Percentiles rank a stretch among this genome's conserved stretches.
These are phyloP conservation scores for Hypothenemus hampei DNA, from an alignment of 1,140 invertebrate genomes.

Conservation along the genomic window DNA sequence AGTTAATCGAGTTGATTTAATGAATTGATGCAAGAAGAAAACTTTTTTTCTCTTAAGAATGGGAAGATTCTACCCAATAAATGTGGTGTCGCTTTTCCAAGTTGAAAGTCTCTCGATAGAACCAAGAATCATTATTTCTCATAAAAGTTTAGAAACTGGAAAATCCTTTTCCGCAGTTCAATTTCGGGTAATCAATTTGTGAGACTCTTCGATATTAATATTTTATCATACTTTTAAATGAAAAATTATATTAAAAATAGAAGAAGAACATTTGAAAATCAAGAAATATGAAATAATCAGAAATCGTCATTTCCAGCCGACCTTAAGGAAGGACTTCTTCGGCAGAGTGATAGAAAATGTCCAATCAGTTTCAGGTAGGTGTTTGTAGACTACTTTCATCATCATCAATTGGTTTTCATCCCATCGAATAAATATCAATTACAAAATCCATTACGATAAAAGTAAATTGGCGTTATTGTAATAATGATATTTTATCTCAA, in stretches of 20 bases:
- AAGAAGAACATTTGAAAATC: neutral
- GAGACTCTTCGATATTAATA: neutral
- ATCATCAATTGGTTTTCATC: no score
- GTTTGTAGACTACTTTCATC: no score
- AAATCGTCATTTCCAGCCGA: constrained; percentile 50
- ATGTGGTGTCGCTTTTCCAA: no score
- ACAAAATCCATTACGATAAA: no score
- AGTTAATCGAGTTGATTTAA: no score
- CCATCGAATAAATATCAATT: no score
- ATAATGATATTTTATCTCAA: constrained; percentile 12
- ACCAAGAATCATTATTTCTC: constrained; percentile 12
- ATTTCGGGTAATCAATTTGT: constrained; percentile 18
- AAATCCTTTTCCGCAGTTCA: constrained; percentile 15
- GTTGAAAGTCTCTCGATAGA: neutral
- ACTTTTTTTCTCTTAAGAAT: no score
- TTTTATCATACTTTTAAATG: constrained; percentile 3
- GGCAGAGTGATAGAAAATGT: constrained; percentile 45
- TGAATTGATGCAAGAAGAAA: no score
- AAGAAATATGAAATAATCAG: neutral
- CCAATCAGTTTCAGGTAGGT: constrained; percentile 10
- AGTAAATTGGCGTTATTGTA: neutral
- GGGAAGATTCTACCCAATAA: no score
- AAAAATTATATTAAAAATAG: neutral
- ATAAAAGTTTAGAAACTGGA: constrained; percentile 11
- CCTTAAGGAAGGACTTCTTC: constrained; percentile 64